These are phyloP conservation scores for Cataglyphis rosenhaueri DNA, from an alignment of 2,888 invertebrate species.

Conservation along the genomic window DNA sequence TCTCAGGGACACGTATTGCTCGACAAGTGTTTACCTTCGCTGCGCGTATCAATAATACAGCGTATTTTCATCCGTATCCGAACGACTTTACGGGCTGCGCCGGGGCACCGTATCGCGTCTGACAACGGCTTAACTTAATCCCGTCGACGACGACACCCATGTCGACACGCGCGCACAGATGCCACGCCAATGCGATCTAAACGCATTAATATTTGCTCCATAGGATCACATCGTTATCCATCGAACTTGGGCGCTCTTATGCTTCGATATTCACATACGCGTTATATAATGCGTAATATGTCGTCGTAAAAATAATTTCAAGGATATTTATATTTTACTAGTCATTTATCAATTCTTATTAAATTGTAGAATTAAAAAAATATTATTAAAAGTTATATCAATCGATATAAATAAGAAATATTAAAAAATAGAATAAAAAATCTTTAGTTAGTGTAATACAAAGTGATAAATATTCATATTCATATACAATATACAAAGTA, in stretches of 20 bases:
- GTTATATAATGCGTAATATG: neutral
- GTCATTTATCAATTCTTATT: neutral
- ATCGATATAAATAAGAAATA: neutral
- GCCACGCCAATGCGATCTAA: slow-evolving; percentile 50
- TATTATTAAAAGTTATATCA: neutral
- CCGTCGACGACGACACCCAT: slow-evolving; percentile 39
- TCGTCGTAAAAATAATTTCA: neutral
- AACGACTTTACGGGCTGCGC: slow-evolving; percentile 46
- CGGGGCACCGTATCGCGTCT: slow-evolving; percentile 38
- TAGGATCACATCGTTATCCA: slow-evolving; percentile 45
- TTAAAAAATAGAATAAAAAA: neutral
- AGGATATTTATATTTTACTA: neutral
- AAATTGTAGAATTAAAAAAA: neutral
- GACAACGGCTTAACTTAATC: slow-evolving; percentile 57
- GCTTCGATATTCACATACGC: slow-evolving; percentile 10
- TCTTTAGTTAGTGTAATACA: neutral
- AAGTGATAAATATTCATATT: neutral
- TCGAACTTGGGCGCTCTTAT: slow-evolving; percentile 31
- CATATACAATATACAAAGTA: neutral
- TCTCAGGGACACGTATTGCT: slow-evolving; percentile 60
- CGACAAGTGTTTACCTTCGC: slow-evolving; percentile 39
- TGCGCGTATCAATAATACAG: slow-evolving; percentile 51
- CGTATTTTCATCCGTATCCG: slow-evolving; percentile 52
- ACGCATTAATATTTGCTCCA: slow-evolving; percentile 52
- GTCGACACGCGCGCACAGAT: slow-evolving; percentile 44